Percentiles rank a stretch among this genome's conserved stretches.
Evolutionary conservation across 2,888 invertebrate genomes (phyloP).

Genomic region (Melolontha melolontha): DNA sequence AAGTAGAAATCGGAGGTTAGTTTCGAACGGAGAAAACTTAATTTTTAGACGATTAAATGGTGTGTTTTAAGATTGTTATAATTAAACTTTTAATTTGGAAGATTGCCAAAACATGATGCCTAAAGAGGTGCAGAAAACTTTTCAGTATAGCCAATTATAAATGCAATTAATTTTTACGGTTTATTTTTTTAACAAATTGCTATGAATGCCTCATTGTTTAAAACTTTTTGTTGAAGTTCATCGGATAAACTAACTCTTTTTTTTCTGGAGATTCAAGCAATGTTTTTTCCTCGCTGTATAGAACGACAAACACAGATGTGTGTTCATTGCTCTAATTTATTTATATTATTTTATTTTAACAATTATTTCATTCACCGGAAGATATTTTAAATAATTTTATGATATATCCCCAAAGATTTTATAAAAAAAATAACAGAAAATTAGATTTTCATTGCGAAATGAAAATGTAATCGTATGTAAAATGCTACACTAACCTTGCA

Average conservation of each 20-base stretch:
- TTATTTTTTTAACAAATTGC: no score
- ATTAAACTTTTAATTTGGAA: conserved; percentile 33
- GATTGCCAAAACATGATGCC: conserved; percentile 9
- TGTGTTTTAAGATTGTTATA: conserved; percentile 5
- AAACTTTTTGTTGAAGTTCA: no score
- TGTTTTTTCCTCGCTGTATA: no score
- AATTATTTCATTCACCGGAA: conserved; percentile 10
- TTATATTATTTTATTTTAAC: background rate
- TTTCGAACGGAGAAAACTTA: no score
- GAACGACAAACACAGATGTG: no score
- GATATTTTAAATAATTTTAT: conserved; percentile 12
- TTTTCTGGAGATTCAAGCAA: no score
- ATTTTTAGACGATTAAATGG: background rate
- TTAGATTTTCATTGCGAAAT: background rate
- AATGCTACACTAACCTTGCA: conserved; percentile 29
- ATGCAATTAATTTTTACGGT: conserved; percentile 10
- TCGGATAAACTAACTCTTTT: no score
- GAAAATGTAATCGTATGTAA: conserved; percentile 3
- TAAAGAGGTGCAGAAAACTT: conserved; percentile 5
- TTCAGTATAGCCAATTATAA: conserved; percentile 28
- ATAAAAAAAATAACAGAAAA: conserved; percentile 23
- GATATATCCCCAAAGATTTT: conserved; percentile 1
- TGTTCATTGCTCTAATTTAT: no score
- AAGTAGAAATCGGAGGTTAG: no score
- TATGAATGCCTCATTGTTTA: no score